Percentiles rank a stretch among this genome's conserved stretches.
These are phyloP conservation scores for Himalopsyche phryganea DNA, from an alignment of 1,140 invertebrate species.

Conservation along the genomic window DNA sequence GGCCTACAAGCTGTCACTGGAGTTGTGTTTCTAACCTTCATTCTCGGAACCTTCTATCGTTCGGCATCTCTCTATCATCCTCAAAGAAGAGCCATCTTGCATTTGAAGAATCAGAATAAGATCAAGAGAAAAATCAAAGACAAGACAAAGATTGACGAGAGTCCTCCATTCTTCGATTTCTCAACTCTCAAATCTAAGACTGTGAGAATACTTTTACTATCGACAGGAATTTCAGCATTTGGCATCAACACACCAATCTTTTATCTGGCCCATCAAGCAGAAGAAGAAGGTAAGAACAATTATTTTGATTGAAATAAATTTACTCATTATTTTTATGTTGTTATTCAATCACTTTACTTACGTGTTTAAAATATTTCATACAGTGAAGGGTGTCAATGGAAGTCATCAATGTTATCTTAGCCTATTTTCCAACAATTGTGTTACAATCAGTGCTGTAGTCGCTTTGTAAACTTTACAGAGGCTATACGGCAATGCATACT, in stretches of 20 bases:
- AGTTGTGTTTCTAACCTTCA: constrained; percentile 78
- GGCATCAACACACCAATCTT: constrained; percentile 86
- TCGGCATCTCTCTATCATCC: constrained; percentile 88
- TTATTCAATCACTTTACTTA: too few species aligned
- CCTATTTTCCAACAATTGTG: too few species aligned
- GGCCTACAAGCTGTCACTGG: constrained; percentile 84
- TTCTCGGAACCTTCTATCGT: constrained; percentile 84
- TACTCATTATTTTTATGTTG: too few species aligned
- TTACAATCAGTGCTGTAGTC: too few species aligned
- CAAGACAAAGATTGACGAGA: constrained; percentile 70
- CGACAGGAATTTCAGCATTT: constrained; percentile 72
- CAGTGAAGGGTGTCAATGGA: too few species aligned
- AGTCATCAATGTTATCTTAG: too few species aligned
- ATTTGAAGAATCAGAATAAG: constrained; percentile 80
- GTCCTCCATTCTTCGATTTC: constrained; percentile 82
- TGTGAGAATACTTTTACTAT: constrained; percentile 76
- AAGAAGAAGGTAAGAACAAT: constrained; percentile 64
- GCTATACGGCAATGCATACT: too few species aligned
- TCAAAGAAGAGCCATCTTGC: constrained; percentile 80
- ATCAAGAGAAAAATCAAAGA: constrained; percentile 77
- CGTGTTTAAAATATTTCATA: too few species aligned
- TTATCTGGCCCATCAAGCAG: constrained; percentile 75
- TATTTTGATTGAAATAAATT: too few species aligned
- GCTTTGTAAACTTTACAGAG: too few species aligned
- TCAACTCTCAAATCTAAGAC: constrained; percentile 79